A percentile compares a stretch with the other conserved stretches of the same genome.
phyloP scores from a whole-genome alignment of 2,888 invertebrate genomes.

The Euphydryas editha region DNA sequence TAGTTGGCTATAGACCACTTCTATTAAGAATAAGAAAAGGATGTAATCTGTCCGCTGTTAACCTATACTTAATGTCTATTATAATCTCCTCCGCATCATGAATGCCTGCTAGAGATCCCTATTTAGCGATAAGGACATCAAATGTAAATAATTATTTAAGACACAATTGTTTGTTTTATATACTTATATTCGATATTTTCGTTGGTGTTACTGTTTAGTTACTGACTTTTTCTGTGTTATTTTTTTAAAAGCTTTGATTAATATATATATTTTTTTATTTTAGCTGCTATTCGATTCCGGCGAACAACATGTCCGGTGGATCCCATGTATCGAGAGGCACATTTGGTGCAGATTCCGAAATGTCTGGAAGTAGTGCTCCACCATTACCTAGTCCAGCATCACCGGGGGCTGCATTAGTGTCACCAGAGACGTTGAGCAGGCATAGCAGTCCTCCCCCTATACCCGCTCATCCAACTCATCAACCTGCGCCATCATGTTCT shows the following conservation, averaged over 20 bases:
- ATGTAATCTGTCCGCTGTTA: constrained; percentile 1
- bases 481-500: constrained; percentile 79
- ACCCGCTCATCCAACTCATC: constrained; percentile 82
- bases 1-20: too few relatives aligned
- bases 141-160: too few relatives aligned
- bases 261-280: constrained; percentile 29
- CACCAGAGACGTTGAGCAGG: constrained; percentile 88
- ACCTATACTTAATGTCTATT: not conserved
- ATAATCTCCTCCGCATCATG: too few relatives aligned
- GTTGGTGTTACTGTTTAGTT: too few relatives aligned
- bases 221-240: too few relatives aligned
- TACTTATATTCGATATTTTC: too few relatives aligned
- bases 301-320: constrained; percentile 86
- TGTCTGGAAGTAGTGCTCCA: constrained; percentile 79
- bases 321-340: constrained; percentile 82
- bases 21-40: not conserved
- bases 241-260: not conserved
- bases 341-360: constrained; percentile 71
- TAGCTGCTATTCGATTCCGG: constrained; percentile 85
- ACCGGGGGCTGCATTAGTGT: constrained; percentile 88
- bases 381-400: constrained; percentile 90
- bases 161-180: too few relatives aligned
- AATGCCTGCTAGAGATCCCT: too few relatives aligned
- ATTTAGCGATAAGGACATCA: too few relatives aligned
- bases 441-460: constrained; percentile 84